Evolutionary conservation across 1,140 invertebrate genomes (phyloP), one percentile per base, ranked within the genome.

Genomic region (Oscheius sp.): DNA sequence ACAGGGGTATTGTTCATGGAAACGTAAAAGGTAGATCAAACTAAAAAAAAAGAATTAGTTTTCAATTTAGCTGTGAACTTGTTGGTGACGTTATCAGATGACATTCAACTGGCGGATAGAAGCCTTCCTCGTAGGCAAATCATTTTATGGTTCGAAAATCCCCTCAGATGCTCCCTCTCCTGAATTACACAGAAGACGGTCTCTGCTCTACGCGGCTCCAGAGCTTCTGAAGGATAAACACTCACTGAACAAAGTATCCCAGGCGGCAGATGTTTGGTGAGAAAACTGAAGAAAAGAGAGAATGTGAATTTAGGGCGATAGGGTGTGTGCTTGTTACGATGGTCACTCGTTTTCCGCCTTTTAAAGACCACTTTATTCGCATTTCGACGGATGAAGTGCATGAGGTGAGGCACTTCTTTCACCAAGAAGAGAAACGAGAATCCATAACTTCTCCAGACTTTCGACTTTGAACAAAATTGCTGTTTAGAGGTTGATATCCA

Each of bases 251-350:
- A 73, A 45, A 52, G 28, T 67, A 45, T 23, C 61, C 45, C 36
- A 68, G 23, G 58, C 74, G 31, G 38, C 62, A 15, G 74, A 76
- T 59, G 67, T 76, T 45, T 76, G 74, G 74, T 72, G 34, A 34
- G 65, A n/a, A n/a, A n/a, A n/a, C n/a, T n/a, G n/a, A n/a, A n/a
- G n/a, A n/a, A n/a, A n/a, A n/a, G n/a, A n/a, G n/a, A n/a, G n/a
- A n/a, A n/a, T n/a, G n/a, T n/a, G n/a, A n/a, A n/a, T 74, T 31
- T 23, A 68, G 66, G 66, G 55, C 67, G 3, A 38, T 74, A 4
- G 75, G 75, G 18, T 77, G 75, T 67, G 65, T 73, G 2, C 38
- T 77, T 0, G 75, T 77, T 1, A 73, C 65, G 10, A 77, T 77
- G 75, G 35, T 77, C 26, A 77, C 70, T 23, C 58, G 73, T 34